Evolutionary conservation across 2,888 invertebrate species (phyloP).

Genomic region (Sinopyrophorus schimmeli): DNA sequence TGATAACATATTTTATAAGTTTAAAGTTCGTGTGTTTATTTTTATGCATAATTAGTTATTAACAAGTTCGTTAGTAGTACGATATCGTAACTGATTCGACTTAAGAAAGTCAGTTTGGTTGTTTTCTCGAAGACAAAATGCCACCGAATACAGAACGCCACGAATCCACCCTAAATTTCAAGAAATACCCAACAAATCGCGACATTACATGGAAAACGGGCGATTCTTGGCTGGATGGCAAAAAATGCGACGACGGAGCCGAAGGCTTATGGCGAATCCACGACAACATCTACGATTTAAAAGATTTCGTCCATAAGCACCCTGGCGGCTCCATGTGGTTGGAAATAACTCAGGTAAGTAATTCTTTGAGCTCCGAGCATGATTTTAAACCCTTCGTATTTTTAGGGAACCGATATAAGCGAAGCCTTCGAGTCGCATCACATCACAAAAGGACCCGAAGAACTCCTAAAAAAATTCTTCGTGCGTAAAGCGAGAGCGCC

Average conservation of each 20-base stretch:
- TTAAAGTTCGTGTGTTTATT: no score
- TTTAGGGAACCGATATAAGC: slow-evolving; percentile 62
- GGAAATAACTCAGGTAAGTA: slow-evolving; percentile 65
- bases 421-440: slow-evolving; percentile 80
- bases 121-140: no score
- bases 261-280: slow-evolving; percentile 78
- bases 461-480: slow-evolving; percentile 67
- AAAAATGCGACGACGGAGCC: slow-evolving; percentile 64
- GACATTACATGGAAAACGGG: slow-evolving; percentile 3
- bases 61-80: no score
- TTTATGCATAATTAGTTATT: no score
- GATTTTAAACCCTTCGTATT: slow-evolving; percentile 6
- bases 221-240: slow-evolving; percentile 14
- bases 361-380: slow-evolving; percentile 40
- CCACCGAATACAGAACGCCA: no score
- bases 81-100: no score
- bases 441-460: slow-evolving; percentile 59
- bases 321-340: slow-evolving; percentile 86
- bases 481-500: slow-evolving; percentile 65
- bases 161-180: no score
- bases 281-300: slow-evolving; percentile 81
- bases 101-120: no score
- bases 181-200: slow-evolving; percentile 4
- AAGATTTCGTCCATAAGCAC: slow-evolving; percentile 75
- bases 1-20: no score